Base-by-base conservation (phyloP, 2,888 invertebrate species). In the Micoletzkya japonica region DNA sequence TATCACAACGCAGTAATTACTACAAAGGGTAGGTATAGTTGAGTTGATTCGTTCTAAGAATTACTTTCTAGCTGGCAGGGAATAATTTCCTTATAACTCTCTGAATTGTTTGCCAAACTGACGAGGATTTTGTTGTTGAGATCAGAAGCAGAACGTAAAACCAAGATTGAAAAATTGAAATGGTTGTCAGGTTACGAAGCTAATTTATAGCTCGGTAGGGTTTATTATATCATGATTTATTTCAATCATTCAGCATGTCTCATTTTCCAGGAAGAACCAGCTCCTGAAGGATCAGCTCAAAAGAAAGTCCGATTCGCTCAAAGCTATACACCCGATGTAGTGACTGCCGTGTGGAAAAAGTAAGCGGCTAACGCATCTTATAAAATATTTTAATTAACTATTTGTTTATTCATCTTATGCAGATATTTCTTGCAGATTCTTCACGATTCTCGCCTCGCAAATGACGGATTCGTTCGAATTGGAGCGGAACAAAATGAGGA, bases 391-490 rank as follows among this genome's bases (percentile, higher is more conserved):
- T 14, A 66, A 54, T 17, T 36, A 26, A 39, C 20, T 44, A 44
- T 44, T 44, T 44, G 10, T 14, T 20, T 56, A 26, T 56, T 20
- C 26, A 26, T 20, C 10, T 56, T 20, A 17, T 10, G 56, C 56
- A 56, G 24, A 26, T 34, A 20, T 58, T 28, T 28, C 20, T 72
- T 67, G 30, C 59, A 76, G 83, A 37, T 82, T 83, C 66, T 80
- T 82, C 70, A 72, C 71, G 20, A 77, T 80, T 20, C 67, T 80
- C 14, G 76, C 74, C 32, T 72, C 71, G 26, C 83, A 83, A 68
- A 79, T 84, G 76, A 83, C 82, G 20, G 84, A 84, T 54, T 72
- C 81, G 2, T 84, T 84, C 70, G 84, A 84, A 69, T 73, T 84
- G 73, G 84, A 84, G 68, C 73, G 84, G 56, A 78, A 80, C 36